Conservation (phyloP, 1,140 invertebrate species). For the Macrocentrus cingulum region DNA sequence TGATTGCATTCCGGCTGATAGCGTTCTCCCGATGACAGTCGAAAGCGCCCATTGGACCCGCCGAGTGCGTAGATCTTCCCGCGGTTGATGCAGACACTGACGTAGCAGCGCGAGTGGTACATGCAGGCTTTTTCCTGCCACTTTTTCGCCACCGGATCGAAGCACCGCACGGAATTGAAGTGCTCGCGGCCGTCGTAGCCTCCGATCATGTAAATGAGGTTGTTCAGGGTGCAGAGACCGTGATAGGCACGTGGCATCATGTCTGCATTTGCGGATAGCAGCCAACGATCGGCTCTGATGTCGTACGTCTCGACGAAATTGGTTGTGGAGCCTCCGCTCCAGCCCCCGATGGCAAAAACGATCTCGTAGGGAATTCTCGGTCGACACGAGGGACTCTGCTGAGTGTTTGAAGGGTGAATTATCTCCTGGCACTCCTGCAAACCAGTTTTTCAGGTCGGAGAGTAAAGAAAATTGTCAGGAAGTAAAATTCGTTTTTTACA, state of each 20-base stretch:
- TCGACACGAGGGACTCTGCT: slow-evolving; percentile 61
- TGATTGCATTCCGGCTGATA: slow-evolving; percentile 73
- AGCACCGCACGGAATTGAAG: slow-evolving; percentile 71
- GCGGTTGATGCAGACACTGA: slow-evolving; percentile 71
- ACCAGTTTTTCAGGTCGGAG: no score
- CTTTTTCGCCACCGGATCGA: slow-evolving; percentile 64
- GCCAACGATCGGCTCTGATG: slow-evolving; percentile 67
- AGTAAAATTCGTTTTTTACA: no score
- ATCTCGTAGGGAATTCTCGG: slow-evolving; percentile 71
- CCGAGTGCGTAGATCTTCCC: slow-evolving; percentile 83
- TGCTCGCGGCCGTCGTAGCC: slow-evolving; percentile 74
- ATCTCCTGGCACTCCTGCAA: slow-evolving; percentile 54
- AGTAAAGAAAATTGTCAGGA: no score
- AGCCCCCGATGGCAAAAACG: slow-evolving; percentile 75
- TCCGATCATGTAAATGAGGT: slow-evolving; percentile 76
- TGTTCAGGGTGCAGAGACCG: slow-evolving; percentile 68
- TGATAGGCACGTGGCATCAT: slow-evolving; percentile 72
- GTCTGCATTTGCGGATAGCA: slow-evolving; percentile 66
- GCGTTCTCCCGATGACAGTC: slow-evolving; percentile 73
- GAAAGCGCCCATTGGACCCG: slow-evolving; percentile 81
- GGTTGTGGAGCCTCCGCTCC: slow-evolving; percentile 77
- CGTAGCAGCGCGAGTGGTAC: slow-evolving; percentile 74
- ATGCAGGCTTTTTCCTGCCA: slow-evolving; percentile 74
- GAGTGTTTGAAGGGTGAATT: slow-evolving; percentile 52
- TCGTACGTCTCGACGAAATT: slow-evolving; percentile 81